These are phyloP conservation scores for Nesidiocoris tenuis DNA, from an alignment of 2,888 invertebrate species.

Conservation along the genomic window DNA sequence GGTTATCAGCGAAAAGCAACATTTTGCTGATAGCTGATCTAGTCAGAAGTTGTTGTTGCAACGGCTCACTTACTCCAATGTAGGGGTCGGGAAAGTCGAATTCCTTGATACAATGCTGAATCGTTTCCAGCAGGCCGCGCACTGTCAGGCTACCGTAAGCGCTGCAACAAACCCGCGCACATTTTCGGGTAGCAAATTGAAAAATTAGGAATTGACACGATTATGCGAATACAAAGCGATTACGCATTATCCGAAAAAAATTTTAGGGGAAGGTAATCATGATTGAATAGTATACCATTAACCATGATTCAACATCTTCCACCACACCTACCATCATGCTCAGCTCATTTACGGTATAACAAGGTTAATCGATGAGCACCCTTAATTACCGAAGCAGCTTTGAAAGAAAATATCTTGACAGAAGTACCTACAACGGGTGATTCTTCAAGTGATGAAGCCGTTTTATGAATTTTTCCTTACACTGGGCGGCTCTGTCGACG, in stretches of 20 bases:
- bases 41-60: neutral
- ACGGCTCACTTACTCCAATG: constrained; percentile 57
- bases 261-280: no score
- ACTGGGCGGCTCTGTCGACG: constrained; percentile 73
- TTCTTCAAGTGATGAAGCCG: constrained; percentile 72
- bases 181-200: neutral
- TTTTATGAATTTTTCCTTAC: constrained; percentile 78
- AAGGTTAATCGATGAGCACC: no score
- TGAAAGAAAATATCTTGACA: neutral
- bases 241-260: no score
- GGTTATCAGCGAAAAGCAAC: neutral
- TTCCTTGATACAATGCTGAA: constrained; percentile 86
- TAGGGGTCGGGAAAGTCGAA: constrained; percentile 90
- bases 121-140: constrained; percentile 83
- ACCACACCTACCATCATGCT: no score
- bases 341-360: no score
- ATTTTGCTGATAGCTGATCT: neutral
- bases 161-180: constrained; percentile 53
- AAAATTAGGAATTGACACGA: neutral
- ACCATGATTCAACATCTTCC: no score
- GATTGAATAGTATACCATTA: no score
- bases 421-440: constrained; percentile 72
- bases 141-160: constrained; percentile 84
- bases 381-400: no score
- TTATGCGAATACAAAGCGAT: no score